Percentiles rank a stretch among this genome's conserved stretches.
phyloP scores from a whole-genome alignment of 2,888 invertebrate species.

The Caenorhabditis sp. region DNA sequence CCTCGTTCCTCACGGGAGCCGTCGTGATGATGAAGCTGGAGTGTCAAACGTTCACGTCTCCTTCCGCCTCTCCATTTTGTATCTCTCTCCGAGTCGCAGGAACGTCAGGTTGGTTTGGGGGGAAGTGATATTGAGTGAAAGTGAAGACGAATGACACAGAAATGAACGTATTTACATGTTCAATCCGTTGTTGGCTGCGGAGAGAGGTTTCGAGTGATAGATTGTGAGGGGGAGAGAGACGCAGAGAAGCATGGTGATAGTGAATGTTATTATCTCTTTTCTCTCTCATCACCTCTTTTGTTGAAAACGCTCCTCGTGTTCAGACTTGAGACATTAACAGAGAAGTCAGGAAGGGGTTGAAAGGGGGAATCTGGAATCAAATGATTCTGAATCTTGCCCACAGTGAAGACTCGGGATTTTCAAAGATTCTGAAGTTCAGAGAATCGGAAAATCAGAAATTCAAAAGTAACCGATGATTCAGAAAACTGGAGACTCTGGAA shows the following conservation, averaged over 20 bases:
- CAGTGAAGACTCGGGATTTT: too few relatives aligned
- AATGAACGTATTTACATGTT: constrained; percentile 36
- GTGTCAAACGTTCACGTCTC: constrained; percentile 21
- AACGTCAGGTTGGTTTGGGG: constrained; percentile 46
- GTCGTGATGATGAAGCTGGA: constrained; percentile 65
- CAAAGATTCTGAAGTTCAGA: too few relatives aligned
- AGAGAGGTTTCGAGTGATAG: background rate
- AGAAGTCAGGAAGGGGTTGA: too few relatives aligned
- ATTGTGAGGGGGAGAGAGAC: background rate
- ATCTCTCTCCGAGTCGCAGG: constrained; percentile 53
- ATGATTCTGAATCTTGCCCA: too few relatives aligned
- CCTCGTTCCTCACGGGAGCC: constrained; percentile 54
- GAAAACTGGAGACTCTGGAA: too few relatives aligned
- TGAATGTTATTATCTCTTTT: constrained; percentile 24
- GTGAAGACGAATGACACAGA: constrained; percentile 16
- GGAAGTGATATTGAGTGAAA: constrained; percentile 15
- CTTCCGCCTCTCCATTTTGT: constrained; percentile 18
- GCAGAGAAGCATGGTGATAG: background rate
- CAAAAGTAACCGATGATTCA: too few relatives aligned
- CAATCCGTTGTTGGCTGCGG: too few relatives aligned
- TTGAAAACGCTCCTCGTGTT: too few relatives aligned
- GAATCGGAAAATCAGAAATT: too few relatives aligned
- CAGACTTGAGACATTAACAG: too few relatives aligned
- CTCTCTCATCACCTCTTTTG: constrained; percentile 3
- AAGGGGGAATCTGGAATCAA: too few relatives aligned